Base-by-base conservation (phyloP, 2,888 invertebrate species). In the Caenorhabditis afra region DNA sequence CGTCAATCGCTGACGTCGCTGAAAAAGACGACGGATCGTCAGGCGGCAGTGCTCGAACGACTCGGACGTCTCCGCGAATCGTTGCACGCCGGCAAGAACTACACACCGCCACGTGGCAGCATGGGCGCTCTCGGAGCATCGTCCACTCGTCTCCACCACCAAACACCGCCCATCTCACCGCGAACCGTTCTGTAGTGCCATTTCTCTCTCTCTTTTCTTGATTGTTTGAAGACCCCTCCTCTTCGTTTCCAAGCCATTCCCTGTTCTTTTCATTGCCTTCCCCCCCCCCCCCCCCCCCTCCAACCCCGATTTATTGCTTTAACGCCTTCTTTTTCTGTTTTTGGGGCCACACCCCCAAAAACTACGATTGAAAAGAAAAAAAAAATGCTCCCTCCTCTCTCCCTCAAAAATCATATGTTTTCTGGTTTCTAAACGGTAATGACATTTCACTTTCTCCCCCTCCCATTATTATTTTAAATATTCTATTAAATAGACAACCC, bases 51-150 rank as follows among this genome's bases (percentile, higher is more conserved):
- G 12, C 59, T 79, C 10, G 79, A 79, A n/a, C 74, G 79, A 10
- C 62, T 79, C 12, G 59, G 64, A 1, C 67, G 68, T 37, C 65
- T 79, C 3, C 73, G 79, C 11, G 79, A 79, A 29, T 79, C 79
- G 1, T 59, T 79, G 5, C 74, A 79, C 65, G 47, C 79, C 12
- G 78, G 71, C 14, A 78, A 78, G 62, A 66, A 71, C 47, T 71
- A 55, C 47, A 73, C 71, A 10, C 71, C 78, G 23, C 61, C 71
- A 35, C 65, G 71, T 16, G 49, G 41, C 18, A 47, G 22, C 10
- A 10, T 37, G 8, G 52, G 39, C 18, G 53, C 73, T 3, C 29
- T 29, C 29, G 29, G 29, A 55, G 65, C 14, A 49, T 73, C 41
- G 49, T 45, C 49, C 52, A 64, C 14, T 58, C 64, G 22, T 58